Percentiles rank a stretch among this genome's conserved stretches.
These are phyloP conservation scores for Apamea epomidion DNA, from an alignment of 2,888 invertebrate species.

Conservation along the genomic window DNA sequence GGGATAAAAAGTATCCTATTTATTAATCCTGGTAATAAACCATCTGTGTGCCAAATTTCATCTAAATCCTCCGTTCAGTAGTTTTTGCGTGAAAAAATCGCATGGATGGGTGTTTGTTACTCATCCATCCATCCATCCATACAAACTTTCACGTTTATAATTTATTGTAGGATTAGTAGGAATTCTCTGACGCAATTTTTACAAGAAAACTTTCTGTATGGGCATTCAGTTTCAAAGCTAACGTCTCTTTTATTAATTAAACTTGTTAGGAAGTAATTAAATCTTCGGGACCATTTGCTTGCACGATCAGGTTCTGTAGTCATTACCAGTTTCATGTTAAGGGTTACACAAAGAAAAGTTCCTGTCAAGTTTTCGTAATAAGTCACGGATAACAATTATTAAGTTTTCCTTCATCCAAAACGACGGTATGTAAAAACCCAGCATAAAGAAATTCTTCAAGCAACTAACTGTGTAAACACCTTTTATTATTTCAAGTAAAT, in stretches of 20 bases:
- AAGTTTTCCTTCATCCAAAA: not conserved
- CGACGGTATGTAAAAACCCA: slow-evolving; percentile 6
- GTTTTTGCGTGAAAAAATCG: too few species aligned
- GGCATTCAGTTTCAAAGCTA: slow-evolving; percentile 9
- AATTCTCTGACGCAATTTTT: not conserved
- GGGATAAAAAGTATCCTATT: too few species aligned
- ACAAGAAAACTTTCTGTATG: not conserved
- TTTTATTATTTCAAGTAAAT: slow-evolving; percentile 49
- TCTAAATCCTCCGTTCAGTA: too few species aligned
- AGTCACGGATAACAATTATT: not conserved
- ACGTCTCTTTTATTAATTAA: slow-evolving; percentile 24
- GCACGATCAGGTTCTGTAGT: slow-evolving; percentile 9
- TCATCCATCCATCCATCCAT: too few species aligned
- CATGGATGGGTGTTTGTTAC: too few species aligned
- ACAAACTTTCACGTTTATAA: too few species aligned
- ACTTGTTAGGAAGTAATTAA: slow-evolving; percentile 25
- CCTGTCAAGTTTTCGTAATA: not conserved
- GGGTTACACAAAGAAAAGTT: not conserved
- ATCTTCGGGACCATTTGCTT: slow-evolving; percentile 12
- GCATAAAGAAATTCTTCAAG: slow-evolving; percentile 19
- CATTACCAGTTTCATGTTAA: not conserved
- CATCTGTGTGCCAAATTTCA: too few species aligned
- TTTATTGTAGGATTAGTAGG: too few species aligned
- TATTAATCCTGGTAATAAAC: too few species aligned
- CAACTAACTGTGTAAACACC: slow-evolving; percentile 21